phyloP scores from a whole-genome alignment of 2,888 invertebrate species.

The Caenorhabditis angaria region DNA sequence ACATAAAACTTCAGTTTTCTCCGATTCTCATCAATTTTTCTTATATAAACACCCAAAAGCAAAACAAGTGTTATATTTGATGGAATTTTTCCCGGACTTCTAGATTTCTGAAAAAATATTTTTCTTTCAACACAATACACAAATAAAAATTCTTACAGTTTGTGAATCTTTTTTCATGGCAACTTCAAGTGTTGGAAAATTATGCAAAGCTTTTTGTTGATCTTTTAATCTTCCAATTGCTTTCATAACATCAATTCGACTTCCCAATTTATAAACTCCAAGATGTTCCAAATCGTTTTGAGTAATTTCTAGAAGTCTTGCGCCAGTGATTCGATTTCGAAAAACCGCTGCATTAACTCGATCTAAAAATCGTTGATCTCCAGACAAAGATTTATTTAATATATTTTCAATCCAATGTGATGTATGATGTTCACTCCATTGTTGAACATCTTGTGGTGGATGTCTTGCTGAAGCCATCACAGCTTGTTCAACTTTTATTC shows the following conservation, averaged over 20 bases:
- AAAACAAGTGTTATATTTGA: conserved; percentile 31
- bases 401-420: conserved; percentile 53
- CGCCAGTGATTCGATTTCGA: conserved; percentile 61
- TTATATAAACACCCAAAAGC: conserved; percentile 37
- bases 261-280: conserved; percentile 48
- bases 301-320: conserved; percentile 57
- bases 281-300: conserved; percentile 61
- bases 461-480: conserved; percentile 34
- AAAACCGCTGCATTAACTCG: conserved; percentile 52
- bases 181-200: conserved; percentile 48
- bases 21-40: conserved; percentile 19
- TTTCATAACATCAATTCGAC: conserved; percentile 44
- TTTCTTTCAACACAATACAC: background rate
- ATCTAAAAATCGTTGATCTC: conserved; percentile 51
- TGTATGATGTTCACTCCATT: conserved; percentile 62
- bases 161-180: conserved; percentile 33
- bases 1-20: conserved; percentile 49
- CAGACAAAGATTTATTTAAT: background rate
- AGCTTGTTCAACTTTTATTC: conserved; percentile 40
- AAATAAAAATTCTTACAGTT: conserved; percentile 27
- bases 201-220: conserved; percentile 32
- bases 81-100: conserved; percentile 15
- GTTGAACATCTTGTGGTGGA: conserved; percentile 50
- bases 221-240: conserved; percentile 34
- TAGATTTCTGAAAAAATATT: conserved; percentile 33